Conservation (phyloP, 2,797 vertebrate genomes). For the Florisuga fusca region DNA sequence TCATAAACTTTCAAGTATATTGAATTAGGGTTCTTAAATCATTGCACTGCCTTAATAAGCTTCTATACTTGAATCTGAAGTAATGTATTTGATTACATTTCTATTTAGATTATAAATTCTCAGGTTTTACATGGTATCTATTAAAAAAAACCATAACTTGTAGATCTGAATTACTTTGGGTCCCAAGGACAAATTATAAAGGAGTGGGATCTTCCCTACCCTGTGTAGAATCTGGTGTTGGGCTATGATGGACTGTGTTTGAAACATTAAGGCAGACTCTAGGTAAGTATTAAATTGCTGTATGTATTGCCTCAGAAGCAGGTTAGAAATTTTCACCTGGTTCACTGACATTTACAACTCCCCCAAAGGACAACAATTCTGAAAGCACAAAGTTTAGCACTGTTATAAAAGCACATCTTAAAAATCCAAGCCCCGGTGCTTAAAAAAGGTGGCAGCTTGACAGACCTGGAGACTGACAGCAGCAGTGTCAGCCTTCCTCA, state of each 20-base stretch:
- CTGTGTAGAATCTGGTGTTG: not conserved
- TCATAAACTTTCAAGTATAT: not conserved
- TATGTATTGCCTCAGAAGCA: not conserved
- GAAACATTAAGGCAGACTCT: not conserved
- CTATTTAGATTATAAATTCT: not conserved
- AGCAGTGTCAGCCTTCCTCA: constrained; percentile 58
- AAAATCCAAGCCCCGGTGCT: constrained; percentile 24
- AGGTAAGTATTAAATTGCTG: not conserved
- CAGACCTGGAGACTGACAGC: constrained; percentile 70
- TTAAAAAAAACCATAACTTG: not conserved
- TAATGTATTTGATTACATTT: not conserved
- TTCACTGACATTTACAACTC: not conserved
- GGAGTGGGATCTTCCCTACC: not conserved
- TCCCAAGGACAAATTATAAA: not conserved
- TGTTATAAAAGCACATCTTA: constrained; percentile 21
- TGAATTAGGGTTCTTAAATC: not conserved
- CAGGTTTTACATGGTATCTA: accelerated
- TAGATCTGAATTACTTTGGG: not conserved
- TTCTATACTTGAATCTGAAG: not conserved
- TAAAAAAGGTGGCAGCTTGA: constrained; percentile 60
- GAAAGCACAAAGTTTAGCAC: constrained; percentile 14
- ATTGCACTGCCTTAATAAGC: not conserved
- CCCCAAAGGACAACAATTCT: not conserved
- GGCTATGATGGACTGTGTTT: not conserved
- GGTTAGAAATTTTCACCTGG: not conserved